phyloP scores from a whole-genome alignment of 2,888 invertebrate species.

The Hyalella azteca region DNA sequence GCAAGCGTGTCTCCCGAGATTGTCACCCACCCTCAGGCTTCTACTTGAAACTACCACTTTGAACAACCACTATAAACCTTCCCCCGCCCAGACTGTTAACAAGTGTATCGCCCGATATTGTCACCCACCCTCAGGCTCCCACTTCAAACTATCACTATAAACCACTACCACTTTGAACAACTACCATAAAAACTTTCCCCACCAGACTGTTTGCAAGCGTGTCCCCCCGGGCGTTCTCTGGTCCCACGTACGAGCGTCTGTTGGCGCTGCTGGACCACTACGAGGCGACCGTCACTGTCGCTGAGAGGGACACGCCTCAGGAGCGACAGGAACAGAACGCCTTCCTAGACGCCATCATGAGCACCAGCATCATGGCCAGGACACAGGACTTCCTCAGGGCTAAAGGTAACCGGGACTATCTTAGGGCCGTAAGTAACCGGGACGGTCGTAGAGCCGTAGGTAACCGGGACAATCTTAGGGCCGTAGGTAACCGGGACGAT shows the following conservation, averaged over 20 bases:
- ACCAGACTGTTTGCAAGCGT: constrained; percentile 45
- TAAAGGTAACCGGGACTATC: constrained; percentile 65
- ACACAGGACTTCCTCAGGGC: constrained; percentile 72
- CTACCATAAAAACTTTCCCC: background rate
- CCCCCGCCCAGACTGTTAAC: too few species aligned
- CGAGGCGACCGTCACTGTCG: constrained; percentile 73
- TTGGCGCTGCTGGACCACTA: constrained; percentile 83
- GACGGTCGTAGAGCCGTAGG: too few species aligned
- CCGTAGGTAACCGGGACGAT: too few species aligned
- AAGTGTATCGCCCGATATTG: too few species aligned
- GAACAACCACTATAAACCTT: too few species aligned
- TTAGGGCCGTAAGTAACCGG: too few species aligned
- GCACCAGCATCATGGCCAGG: constrained; percentile 76
- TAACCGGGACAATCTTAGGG: too few species aligned
- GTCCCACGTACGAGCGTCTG: constrained; percentile 68
- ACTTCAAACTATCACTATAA: background rate
- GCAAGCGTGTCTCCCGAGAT: too few species aligned
- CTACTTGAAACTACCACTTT: too few species aligned
- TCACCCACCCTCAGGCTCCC: too few species aligned
- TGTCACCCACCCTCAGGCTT: too few species aligned
- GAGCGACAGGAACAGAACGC: constrained; percentile 79
- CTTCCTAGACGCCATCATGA: constrained; percentile 78
- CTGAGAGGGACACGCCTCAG: constrained; percentile 75
- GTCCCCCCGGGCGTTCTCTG: constrained; percentile 38
- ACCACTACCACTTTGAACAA: background rate